Evolutionary conservation across 2,888 invertebrate genomes (phyloP), one percentile per base, ranked within the genome.

Genomic region (Dynastes grantii): DNA sequence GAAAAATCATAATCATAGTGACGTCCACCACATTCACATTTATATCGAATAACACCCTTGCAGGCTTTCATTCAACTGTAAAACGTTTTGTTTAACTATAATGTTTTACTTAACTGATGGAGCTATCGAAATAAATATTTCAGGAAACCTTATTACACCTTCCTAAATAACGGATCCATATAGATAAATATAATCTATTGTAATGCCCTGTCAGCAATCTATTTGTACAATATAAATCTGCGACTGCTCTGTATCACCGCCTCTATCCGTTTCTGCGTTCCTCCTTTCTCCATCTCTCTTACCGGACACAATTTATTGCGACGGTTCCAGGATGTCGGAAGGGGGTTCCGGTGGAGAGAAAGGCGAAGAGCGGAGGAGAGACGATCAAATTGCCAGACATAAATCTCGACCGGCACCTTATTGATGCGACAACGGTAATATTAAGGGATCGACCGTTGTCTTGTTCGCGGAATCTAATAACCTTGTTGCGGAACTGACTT

Each of bases 371-470:
- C 6, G 32, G 13, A 63, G 32, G 29, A 63, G 63, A 63, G 32
- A 63, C 63, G 63, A 85, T 85, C 85, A 85, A 86, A 87, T 86
- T 86, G 86, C 85, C 84, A 82, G 67, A 83, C 85, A 87, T 87
- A 87, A 87, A 87, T 87, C 86, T 84, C 84, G 82, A 82, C 85
- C 84, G 84, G 85, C 85, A 86, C 85, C 86, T 86, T 86, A 86
- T 86, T 86, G 86, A 86, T 86, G 83, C 85, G 86, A 86, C 85
- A 85, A 85, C 85, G 84, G 84, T 85, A 85, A 84, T 84, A 84
- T 76, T 75, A 75, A 75, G 83, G 83, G 83, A 84, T 61, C 73
- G 82, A 83, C 83, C 83, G 84, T 83, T 83, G 84, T 83, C 84
- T 85, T 84, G 84, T 84, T 84, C 83, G 82, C 81, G 83, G 84